phyloP scores from a whole-genome alignment of 1,140 invertebrate species.

The Bathynomus jamesi region DNA sequence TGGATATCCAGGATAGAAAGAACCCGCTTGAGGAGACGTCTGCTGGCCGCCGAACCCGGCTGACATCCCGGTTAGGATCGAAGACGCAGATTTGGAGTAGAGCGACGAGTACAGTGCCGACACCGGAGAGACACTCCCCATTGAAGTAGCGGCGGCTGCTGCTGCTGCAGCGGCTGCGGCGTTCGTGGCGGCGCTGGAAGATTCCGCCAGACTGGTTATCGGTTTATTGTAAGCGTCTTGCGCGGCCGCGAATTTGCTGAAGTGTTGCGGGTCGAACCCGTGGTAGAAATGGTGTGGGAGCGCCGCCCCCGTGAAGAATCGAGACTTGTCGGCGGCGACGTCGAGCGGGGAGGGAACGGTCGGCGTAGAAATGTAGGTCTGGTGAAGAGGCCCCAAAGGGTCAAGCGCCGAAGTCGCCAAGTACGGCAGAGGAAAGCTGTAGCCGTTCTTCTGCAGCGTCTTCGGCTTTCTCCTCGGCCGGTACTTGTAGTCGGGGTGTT shows the following conservation, averaged over 20 bases:
- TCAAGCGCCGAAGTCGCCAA: slow-evolving; percentile 37
- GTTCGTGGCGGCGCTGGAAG: slow-evolving; percentile 26
- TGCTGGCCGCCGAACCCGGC: slow-evolving; percentile 14
- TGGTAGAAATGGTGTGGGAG: slow-evolving; percentile 34
- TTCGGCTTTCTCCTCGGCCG: slow-evolving; percentile 52
- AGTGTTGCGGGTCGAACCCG: slow-evolving; percentile 32
- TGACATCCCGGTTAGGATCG: slow-evolving; percentile 31
- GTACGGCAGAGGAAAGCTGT: slow-evolving; percentile 40
- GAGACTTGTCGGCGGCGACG: slow-evolving; percentile 38
- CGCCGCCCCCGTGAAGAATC: slow-evolving; percentile 35
- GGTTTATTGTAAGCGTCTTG: slow-evolving; percentile 33
- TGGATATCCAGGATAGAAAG: slow-evolving; percentile 36
- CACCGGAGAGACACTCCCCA: background rate
- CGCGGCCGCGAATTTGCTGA: slow-evolving; percentile 29
- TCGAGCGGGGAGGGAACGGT: slow-evolving; percentile 38
- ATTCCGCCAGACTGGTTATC: slow-evolving; percentile 21
- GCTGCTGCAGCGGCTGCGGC: slow-evolving; percentile 26
- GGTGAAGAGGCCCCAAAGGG: slow-evolving; percentile 39
- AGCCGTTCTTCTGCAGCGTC: slow-evolving; percentile 39
- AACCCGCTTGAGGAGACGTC: slow-evolving; percentile 13
- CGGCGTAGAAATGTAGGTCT: slow-evolving; percentile 39
- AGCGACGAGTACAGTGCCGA: slow-evolving; percentile 34
- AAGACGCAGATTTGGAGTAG: slow-evolving; percentile 35
- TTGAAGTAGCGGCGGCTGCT: slow-evolving; percentile 17
- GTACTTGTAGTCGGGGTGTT: slow-evolving; percentile 63